Percentiles rank a stretch among this genome's conserved stretches.
Evolutionary conservation across 2,113 vertebrate genomes (phyloP).

Genomic region (Neoarius graeffei): DNA sequence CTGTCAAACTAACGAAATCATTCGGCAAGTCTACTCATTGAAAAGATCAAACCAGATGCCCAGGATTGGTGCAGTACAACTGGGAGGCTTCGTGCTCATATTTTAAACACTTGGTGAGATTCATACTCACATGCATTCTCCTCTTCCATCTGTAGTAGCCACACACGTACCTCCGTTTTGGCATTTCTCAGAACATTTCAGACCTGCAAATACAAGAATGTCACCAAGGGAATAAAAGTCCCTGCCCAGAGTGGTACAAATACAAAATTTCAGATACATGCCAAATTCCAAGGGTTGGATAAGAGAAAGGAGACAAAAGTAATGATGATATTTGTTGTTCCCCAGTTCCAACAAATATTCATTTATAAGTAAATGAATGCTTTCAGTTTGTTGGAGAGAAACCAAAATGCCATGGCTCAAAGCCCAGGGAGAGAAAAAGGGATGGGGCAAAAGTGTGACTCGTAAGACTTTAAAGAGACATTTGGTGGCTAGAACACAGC

Average conservation of each 20-base stretch:
- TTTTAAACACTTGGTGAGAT: neutral
- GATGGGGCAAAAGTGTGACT: conserved; percentile 60
- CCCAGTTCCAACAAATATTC: neutral
- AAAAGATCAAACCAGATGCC: neutral
- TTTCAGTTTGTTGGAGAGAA: conserved; percentile 1
- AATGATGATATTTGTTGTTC: neutral
- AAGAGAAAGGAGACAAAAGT: conserved; percentile 2
- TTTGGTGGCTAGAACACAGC: conserved; percentile 52
- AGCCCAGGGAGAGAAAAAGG: conserved; percentile 31
- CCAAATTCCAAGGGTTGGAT: neutral
- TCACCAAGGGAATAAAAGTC: neutral
- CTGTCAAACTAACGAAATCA: neutral
- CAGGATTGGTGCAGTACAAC: too few species aligned
- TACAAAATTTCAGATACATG: neutral
- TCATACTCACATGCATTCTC: conserved; percentile 86
- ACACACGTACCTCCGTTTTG: conserved; percentile 88
- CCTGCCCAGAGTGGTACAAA: neutral
- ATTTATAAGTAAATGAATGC: conserved; percentile 8
- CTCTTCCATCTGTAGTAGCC: conserved; percentile 76
- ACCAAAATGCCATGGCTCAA: conserved; percentile 25
- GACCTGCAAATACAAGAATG: conserved; percentile 64
- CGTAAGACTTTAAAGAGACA: conserved; percentile 60
- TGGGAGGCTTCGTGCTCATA: neutral
- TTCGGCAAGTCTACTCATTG: neutral
- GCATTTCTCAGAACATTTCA: conserved; percentile 80